phyloP scores from a whole-genome alignment of 2,888 invertebrate species.

The Cyaniris semiargus region DNA sequence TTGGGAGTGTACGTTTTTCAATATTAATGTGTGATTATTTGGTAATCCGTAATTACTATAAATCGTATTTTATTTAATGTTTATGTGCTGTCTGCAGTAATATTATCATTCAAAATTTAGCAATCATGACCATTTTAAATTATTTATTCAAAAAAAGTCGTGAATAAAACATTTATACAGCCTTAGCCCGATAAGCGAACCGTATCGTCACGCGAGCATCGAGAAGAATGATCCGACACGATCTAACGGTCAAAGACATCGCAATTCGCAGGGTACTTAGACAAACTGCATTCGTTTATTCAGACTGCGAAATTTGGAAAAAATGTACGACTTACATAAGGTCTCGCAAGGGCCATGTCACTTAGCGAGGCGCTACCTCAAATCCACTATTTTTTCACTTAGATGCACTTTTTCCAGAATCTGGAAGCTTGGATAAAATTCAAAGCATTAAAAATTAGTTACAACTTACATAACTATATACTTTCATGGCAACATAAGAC shows the following conservation, averaged over 20 bases:
- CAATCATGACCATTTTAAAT: not conserved
- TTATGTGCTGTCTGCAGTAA: not conserved
- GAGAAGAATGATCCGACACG: not conserved
- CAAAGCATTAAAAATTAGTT: too few relatives aligned
- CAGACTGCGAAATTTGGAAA: too few relatives aligned
- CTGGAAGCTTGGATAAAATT: too few relatives aligned
- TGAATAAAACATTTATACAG: constrained; percentile 8
- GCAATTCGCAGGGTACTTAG: not conserved
- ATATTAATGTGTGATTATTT: not conserved
- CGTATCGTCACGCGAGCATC: constrained; percentile 19
- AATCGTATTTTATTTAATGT: not conserved
- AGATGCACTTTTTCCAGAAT: too few relatives aligned
- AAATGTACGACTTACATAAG: too few relatives aligned
- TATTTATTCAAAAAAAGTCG: constrained; percentile 22
- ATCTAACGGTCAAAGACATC: not conserved
- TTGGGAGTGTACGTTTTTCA: too few relatives aligned
- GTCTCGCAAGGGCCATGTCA: too few relatives aligned
- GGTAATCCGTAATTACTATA: not conserved
- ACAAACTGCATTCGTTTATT: not conserved
- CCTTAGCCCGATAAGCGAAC: constrained; percentile 27
- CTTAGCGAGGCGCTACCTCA: too few relatives aligned
- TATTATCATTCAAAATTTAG: not conserved
- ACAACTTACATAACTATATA: too few relatives aligned
- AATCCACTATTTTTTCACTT: too few relatives aligned
- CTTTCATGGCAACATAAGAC: too few relatives aligned